Evolutionary conservation across 2,797 vertebrate genomes (phyloP).

Genomic region (Paratrypauchen microcephalus): DNA sequence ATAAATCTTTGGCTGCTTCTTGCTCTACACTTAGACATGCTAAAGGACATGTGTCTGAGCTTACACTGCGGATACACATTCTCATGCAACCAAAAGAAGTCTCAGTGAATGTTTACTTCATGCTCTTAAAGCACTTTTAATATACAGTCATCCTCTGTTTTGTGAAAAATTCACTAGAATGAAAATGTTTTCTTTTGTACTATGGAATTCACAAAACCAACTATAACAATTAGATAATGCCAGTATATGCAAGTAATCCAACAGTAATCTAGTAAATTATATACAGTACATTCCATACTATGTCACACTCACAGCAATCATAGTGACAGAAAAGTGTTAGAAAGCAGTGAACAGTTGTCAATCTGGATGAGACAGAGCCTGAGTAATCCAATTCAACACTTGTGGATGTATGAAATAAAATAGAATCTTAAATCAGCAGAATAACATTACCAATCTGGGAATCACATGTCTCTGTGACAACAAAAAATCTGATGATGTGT

Average conservation of each 20-base stretch:
- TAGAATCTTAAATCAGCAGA: background rate
- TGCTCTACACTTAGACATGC: conserved; percentile 50
- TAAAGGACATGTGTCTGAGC: conserved; percentile 36
- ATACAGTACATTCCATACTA: conserved; percentile 20
- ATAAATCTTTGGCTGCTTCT: conserved; percentile 13
- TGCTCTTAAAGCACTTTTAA: conserved; percentile 14
- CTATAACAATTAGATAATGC: conserved; percentile 35
- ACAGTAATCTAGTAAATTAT: conserved; percentile 33
- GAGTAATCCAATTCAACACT: background rate
- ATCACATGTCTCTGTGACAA: conserved; percentile 21
- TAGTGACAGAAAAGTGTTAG: conserved; percentile 18
- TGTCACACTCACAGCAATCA: conserved; percentile 14
- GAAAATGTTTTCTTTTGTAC: background rate
- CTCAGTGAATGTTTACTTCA: conserved; percentile 30
- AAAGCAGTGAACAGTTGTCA: conserved; percentile 23
- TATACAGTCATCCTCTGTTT: conserved; percentile 22
- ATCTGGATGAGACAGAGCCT: conserved; percentile 19
- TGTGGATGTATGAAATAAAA: conserved; percentile 2
- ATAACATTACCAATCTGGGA: background rate
- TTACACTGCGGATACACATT: conserved; percentile 36
- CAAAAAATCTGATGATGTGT: background rate
- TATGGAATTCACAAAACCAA: conserved; percentile 44
- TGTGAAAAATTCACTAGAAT: background rate
- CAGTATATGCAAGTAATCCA: conserved; percentile 16
- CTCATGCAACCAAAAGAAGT: conserved; percentile 50